Conservation (phyloP, 2,113 vertebrate genomes). For the Myxocyprinus asiaticus region DNA sequence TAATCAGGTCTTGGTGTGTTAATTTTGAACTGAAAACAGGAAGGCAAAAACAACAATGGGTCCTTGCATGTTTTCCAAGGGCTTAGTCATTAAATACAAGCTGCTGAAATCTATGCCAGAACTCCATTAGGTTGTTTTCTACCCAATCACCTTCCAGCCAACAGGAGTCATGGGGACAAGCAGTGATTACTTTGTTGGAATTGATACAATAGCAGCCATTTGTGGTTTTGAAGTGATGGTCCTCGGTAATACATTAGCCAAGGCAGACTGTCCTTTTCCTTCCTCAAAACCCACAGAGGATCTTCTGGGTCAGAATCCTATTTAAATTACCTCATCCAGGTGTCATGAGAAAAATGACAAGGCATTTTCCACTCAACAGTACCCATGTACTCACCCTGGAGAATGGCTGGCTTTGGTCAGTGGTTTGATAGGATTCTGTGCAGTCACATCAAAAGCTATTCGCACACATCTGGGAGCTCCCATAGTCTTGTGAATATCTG, state of each 20-base stretch:
- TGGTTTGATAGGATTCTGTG: constrained; percentile 33
- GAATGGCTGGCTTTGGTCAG: constrained; percentile 6
- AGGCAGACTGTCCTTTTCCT: not conserved
- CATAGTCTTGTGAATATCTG: constrained; percentile 27
- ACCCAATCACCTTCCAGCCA: constrained; percentile 62
- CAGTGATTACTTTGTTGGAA: constrained; percentile 68
- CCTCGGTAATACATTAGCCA: not conserved
- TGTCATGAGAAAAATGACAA: constrained; percentile 35
- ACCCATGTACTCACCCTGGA: not conserved
- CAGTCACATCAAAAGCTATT: constrained; percentile 41
- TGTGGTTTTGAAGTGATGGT: constrained; percentile 37
- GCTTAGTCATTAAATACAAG: constrained; percentile 67
- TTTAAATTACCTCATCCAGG: constrained; percentile 17
- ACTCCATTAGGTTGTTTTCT: constrained; percentile 63
- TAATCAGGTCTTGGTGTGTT: not conserved
- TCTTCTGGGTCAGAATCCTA: constrained; percentile 4
- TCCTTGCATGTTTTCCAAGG: constrained; percentile 57
- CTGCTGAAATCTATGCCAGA: constrained; percentile 67
- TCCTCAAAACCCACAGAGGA: constrained; percentile 3
- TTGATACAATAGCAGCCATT: constrained; percentile 13
- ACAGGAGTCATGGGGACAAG: constrained; percentile 68
- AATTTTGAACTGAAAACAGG: constrained; percentile 6
- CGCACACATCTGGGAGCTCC: constrained; percentile 38
- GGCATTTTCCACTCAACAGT: constrained; percentile 22
- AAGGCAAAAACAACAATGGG: constrained; percentile 14